Conservation (phyloP, 2,888 invertebrate genomes). For the Parapristionchus giblindavisi region DNA sequence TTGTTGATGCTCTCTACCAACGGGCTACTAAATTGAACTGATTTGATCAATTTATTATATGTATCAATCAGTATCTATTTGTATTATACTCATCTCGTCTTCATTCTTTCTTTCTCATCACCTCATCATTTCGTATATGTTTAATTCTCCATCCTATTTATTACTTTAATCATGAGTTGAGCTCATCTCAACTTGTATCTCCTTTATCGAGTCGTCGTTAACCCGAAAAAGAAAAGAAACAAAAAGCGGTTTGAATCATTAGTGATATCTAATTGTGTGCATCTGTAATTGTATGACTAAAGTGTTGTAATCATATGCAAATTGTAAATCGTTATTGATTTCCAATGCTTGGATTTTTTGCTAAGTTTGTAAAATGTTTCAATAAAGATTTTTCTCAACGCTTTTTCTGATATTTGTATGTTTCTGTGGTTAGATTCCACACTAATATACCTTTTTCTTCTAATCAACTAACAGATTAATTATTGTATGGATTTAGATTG, state of each 20-base stretch:
- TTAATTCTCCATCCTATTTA: constrained; percentile 10
- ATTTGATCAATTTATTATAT: not conserved
- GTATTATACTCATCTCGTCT: not conserved
- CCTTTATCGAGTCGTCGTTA: not conserved
- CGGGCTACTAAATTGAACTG: constrained; percentile 85
- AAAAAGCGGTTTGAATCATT: constrained; percentile 21
- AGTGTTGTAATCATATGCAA: constrained; percentile 15
- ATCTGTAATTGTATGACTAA: constrained; percentile 24
- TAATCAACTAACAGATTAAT: too few species aligned
- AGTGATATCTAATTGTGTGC: constrained; percentile 35
- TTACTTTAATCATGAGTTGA: not conserved
- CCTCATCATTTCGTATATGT: not conserved
- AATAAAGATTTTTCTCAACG: constrained; percentile 7
- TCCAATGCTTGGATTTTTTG: constrained; percentile 19
- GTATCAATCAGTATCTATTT: too few species aligned
- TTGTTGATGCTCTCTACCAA: constrained; percentile 97
- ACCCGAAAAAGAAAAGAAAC: constrained; percentile 12
- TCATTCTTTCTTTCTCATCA: not conserved
- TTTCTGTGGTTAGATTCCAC: constrained; percentile 26
- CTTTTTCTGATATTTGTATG: not conserved
- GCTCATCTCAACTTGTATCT: not conserved
- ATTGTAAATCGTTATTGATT: constrained; percentile 33
- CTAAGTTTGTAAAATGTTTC: constrained; percentile 8
- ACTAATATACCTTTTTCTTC: not conserved
- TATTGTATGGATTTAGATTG: too few species aligned